Evolutionary conservation across 2,888 invertebrate genomes (phyloP).

Genomic region (Eristalinus sepulchralis): DNA sequence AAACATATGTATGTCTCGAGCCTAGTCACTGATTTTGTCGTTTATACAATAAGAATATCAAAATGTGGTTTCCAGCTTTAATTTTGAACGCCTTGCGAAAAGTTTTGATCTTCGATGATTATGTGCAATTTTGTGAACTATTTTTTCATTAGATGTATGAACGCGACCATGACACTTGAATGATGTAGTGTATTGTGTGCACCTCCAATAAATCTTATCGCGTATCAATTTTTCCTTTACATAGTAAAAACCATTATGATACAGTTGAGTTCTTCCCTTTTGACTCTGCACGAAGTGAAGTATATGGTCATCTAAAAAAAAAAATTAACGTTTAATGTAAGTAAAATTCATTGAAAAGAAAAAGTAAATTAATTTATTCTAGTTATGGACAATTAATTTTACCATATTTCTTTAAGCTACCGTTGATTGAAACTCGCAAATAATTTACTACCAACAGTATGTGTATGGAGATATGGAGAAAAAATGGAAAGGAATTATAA

Average conservation of each 20-base stretch:
- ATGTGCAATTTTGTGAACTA: slow-evolving; percentile 77
- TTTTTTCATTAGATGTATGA: slow-evolving; percentile 76
- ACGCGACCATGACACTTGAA: slow-evolving; percentile 78
- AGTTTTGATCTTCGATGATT: slow-evolving; percentile 75
- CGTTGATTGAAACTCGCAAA: neutral
- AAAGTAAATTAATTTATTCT: neutral
- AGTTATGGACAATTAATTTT: neutral
- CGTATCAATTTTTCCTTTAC: slow-evolving; percentile 78
- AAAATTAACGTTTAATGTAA: slow-evolving; percentile 10
- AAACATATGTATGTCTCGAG: neutral
- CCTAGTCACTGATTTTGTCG: neutral
- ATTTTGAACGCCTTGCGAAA: slow-evolving; percentile 63
- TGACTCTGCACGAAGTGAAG: slow-evolving; percentile 75
- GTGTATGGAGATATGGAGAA: neutral
- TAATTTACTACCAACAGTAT: neutral
- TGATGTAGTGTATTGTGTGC: slow-evolving; percentile 79
- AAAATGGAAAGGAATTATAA: neutral
- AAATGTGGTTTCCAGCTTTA: neutral
- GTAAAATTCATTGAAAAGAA: neutral
- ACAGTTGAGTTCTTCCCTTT: slow-evolving; percentile 78
- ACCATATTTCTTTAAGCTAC: neutral
- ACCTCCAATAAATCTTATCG: slow-evolving; percentile 80
- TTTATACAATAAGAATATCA: neutral
- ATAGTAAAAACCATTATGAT: slow-evolving; percentile 77
- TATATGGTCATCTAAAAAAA: slow-evolving; percentile 28